Base-by-base conservation (phyloP, 2,113 vertebrate genomes). In the Stegostoma tigrinum region DNA sequence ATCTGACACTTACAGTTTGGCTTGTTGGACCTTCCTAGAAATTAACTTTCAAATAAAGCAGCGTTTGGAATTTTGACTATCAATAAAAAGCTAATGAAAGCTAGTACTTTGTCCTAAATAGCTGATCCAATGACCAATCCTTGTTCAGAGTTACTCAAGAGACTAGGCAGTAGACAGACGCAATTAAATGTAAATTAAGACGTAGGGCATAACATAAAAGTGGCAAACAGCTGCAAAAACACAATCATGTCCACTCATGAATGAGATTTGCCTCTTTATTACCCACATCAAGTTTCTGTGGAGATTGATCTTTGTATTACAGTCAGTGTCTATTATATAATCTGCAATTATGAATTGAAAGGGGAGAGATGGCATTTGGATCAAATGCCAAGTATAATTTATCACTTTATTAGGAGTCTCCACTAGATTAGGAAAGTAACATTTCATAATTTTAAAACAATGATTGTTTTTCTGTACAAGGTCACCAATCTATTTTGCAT, bases 131-230 rank as follows among this genome's bases (percentile, higher is more conserved):
- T 8, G 42, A 86, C 45, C 21, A 86, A 42, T 24, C 19, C 78
- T 17, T 38, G 45, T 86, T 38, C 83, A 48, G 45, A 8, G 52
- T 86, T 52, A 87, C 85, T 87, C 14, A 86, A 23, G 2, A 87
- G 48, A 61, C 45, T 27, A 23, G 24, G 8, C 85, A 52, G 30
- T 52, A 83, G 38, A n/a, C 80, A 83, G 80, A 83, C 52, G 21
- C 85, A 87, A 87, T 87, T 30, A 87, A 87, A 87, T 87, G 85
- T 52, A 23, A 87, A 12, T 86, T 87, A 45, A 24, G 85, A 87
- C 85, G 52, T 27, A 52, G 85, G 85, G 23, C 8, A 23, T 24
- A 52, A 48, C 52, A 87, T 24, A 87, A 27, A 48, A 87, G 85
- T 87, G 24, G 85, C 24, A 52, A 87, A 87, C 42, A 87, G 85